These are phyloP conservation scores for Halcyon badia DNA, from an alignment of 2,797 vertebrate genomes.

Conservation along the genomic window DNA sequence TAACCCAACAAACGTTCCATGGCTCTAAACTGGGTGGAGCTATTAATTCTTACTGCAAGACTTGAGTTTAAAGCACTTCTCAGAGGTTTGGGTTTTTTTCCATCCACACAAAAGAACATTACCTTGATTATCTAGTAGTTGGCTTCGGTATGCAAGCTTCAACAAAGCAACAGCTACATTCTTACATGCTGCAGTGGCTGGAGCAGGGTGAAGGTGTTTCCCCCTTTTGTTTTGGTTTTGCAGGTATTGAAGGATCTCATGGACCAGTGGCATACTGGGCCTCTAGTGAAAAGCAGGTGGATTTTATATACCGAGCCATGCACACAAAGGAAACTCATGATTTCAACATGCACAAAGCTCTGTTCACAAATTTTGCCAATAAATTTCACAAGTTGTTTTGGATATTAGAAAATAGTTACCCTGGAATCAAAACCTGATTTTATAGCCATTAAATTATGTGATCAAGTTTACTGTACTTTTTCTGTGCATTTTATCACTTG, in stretches of 20 bases:
- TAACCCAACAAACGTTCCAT: neutral
- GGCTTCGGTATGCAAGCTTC: neutral
- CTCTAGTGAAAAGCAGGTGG: neutral
- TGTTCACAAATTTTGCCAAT: neutral
- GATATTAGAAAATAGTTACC: neutral
- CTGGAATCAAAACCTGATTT: neutral
- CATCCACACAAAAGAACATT: neutral
- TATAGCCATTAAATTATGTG: neutral
- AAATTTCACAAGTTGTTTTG: neutral
- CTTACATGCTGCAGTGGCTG: neutral
- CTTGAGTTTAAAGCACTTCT: neutral
- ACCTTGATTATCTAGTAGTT: neutral
- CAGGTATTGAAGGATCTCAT: neutral
- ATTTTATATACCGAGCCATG: neutral
- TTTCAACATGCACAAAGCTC: neutral
- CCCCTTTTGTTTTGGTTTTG: neutral
- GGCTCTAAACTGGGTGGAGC: neutral
- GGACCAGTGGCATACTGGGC: neutral
- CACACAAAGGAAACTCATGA: neutral
- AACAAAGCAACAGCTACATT: neutral
- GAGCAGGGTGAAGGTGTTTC: accelerated
- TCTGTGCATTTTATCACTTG: neutral
- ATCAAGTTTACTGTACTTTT: neutral
- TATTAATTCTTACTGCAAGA: neutral
- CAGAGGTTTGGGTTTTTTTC: neutral